Evolutionary conservation across 2,113 vertebrate species (phyloP).

Genomic region (Chloebia gouldiae): DNA sequence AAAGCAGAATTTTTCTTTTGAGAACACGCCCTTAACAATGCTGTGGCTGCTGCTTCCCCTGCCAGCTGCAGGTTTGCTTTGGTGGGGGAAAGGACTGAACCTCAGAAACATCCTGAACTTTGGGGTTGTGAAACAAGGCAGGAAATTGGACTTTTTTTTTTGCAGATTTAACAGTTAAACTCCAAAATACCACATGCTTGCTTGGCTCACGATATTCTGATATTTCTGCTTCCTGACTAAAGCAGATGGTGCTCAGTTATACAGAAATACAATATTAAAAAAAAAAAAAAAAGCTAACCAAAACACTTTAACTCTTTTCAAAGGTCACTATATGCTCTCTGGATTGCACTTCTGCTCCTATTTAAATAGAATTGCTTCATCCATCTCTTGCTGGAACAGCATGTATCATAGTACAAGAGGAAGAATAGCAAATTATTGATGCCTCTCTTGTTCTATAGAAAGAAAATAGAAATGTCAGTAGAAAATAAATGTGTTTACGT

Average conservation of each 20-base stretch:
- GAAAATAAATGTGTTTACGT: not conserved
- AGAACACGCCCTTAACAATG: not conserved
- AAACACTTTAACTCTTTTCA: not conserved
- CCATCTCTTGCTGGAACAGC: not conserved
- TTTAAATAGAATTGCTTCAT: slow-evolving; percentile 29
- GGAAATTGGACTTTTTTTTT: slow-evolving; percentile 10
- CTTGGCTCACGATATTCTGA: not conserved
- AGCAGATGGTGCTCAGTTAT: slow-evolving; percentile 44
- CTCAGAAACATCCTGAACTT: not conserved
- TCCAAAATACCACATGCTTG: slow-evolving; percentile 24
- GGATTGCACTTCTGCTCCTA: not conserved
- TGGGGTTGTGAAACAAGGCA: slow-evolving; percentile 13
- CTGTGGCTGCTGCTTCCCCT: not conserved
- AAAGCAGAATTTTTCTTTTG: not conserved
- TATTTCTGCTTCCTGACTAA: slow-evolving; percentile 51
- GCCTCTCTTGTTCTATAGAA: not conserved
- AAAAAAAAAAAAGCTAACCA: not conserved
- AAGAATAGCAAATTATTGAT: not conserved
- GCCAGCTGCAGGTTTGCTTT: not conserved
- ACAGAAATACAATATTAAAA: not conserved
- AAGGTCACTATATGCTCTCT: not conserved
- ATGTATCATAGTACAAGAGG: not conserved
- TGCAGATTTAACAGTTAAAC: not conserved
- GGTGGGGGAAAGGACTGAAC: not conserved
- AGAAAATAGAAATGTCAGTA: not conserved